Evolutionary conservation across 2,113 vertebrate species (phyloP).

Genomic region (Trematocara nigrifrons): DNA sequence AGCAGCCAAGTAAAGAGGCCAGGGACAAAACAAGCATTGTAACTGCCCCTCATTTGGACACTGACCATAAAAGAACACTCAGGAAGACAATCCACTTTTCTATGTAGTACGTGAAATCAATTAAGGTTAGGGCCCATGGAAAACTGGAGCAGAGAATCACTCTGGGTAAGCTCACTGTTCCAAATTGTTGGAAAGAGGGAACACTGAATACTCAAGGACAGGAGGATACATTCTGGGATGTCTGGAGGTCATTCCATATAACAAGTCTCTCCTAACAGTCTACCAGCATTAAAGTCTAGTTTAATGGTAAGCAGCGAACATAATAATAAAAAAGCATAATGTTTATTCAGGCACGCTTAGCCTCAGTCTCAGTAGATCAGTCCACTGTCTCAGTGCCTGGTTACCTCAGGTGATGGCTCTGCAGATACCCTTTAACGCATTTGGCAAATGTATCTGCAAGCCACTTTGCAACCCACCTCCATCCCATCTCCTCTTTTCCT

Average conservation of each 20-base stretch:
- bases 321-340: neutral
- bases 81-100: slow-evolving; percentile 33
- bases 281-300: neutral
- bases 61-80: slow-evolving; percentile 6
- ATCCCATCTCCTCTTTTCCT: neutral
- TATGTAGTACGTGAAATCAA: slow-evolving; percentile 60
- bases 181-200: neutral
- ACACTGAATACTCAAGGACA: slow-evolving; percentile 47
- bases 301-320: neutral
- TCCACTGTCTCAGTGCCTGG: neutral
- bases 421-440: neutral
- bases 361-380: neutral
- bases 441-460: neutral
- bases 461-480: neutral
- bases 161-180: neutral
- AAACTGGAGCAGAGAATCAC: slow-evolving; percentile 5
- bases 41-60: slow-evolving; percentile 22
- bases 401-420: neutral
- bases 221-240: neutral
- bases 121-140: slow-evolving; percentile 45
- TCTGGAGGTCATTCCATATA: neutral
- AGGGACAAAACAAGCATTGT: slow-evolving; percentile 49
- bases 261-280: neutral
- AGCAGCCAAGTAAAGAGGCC: slow-evolving; percentile 54
- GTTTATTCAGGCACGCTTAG: neutral